A percentile compares a stretch with the other conserved stretches of the same genome.
These are phyloP conservation scores for Lysiphlebus fabarum DNA, from an alignment of 1,140 invertebrate species.

Conservation along the genomic window DNA sequence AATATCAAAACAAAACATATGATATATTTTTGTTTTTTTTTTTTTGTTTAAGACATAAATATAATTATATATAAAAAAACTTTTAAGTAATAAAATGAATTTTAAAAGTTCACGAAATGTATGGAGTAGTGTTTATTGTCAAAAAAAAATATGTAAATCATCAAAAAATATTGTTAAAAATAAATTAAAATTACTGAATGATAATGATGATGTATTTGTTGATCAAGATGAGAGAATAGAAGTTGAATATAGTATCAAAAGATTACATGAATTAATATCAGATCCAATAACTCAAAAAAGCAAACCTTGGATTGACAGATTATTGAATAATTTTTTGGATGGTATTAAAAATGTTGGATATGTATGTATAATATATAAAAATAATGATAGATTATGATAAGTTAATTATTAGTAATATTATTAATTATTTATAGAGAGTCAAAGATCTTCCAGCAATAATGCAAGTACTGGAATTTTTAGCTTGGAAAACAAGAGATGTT, in stretches of 20 bases:
- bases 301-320: constrained; percentile 27
- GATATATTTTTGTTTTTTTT: too few species aligned
- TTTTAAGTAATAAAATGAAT: too few species aligned
- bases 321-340: constrained; percentile 31
- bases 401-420: constrained; percentile 20
- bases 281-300: constrained; percentile 31
- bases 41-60: too few species aligned
- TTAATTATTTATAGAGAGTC: constrained; percentile 34
- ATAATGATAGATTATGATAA: constrained; percentile 1
- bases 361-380: constrained; percentile 38
- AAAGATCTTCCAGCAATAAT: constrained; percentile 34
- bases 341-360: constrained; percentile 30
- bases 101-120: not conserved
- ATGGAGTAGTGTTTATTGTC: not conserved
- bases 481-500: constrained; percentile 13
- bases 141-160: not conserved
- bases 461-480: constrained; percentile 38
- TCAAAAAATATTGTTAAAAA: not conserved
- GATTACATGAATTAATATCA: constrained; percentile 33
- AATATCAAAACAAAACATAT: too few species aligned
- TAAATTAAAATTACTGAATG: constrained; percentile 3
- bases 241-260: constrained; percentile 24
- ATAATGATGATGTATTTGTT: not conserved
- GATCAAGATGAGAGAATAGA: constrained; percentile 4
- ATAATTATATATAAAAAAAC: too few species aligned